Base-by-base conservation (phyloP, 1,140 invertebrate genomes). In the Gryllus bimaculatus region DNA sequence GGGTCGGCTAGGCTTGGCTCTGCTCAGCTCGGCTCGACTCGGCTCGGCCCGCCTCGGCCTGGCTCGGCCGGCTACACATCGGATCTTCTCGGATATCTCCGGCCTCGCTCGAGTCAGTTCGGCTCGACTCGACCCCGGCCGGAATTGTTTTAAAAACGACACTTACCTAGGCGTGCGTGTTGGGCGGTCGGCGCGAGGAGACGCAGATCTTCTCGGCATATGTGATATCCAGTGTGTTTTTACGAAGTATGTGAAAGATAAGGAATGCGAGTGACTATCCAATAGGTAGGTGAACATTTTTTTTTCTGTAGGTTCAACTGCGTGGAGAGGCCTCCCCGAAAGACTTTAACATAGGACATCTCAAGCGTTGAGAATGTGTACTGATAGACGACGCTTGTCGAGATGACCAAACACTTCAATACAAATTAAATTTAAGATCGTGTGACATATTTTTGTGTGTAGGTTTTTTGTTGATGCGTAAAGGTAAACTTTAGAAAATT, bases 281-380 rank as follows among this genome's bases (percentile, higher is more conserved):
- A 66, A 66, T 66, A 66, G 54, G 54, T 66, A 66, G 54, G 54
- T 66, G 54, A 66, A 66, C 54, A 66, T 66, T 66, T 66, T 66
- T 54, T 66, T 66, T 66, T 66, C 18, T 66, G 54, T 66, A 66
- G 54, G 18, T 66, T 66, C 26, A 39, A 39, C 26, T 66, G 54
- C 10, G 18, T 66, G 54, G 54, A 66, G 54, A 66, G 7, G 26
- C 26, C 26, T 39, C 26, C 26, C 26, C 26, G 5, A 39, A 39
- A 39, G 26, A 39, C 26, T 39, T 39, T 39, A 39, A 39, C 26
- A 39, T 39, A 39, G 26, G 26, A 39, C 26, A 39, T 39, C 26
- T 39, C 26, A 39, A 5, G 26, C 26, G 26, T 39, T 39, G 26
- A 39, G 26, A 39, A 2, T 39, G 26, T 39, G 26, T 39, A 39